Base-by-base conservation (phyloP, 1,140 invertebrate genomes). In the Bombus confusus region DNA sequence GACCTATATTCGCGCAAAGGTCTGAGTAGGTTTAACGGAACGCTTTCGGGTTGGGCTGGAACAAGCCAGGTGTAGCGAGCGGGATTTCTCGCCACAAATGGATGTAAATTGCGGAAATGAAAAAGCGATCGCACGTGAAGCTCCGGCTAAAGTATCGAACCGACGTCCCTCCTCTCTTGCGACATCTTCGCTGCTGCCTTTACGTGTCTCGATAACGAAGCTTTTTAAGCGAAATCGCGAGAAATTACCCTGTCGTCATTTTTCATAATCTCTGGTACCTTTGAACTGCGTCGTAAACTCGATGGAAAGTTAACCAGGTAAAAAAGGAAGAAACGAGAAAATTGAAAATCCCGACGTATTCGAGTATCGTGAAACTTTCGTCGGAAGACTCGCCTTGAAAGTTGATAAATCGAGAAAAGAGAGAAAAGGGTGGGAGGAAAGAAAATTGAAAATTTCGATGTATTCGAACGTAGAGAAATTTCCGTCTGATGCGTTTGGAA, bases 81-180 rank as follows among this genome's bases (percentile, higher is more conserved):
- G 73, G 80, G 43, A 74, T 82, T 84, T 84, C 85, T 80, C 85
- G 62, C 72, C 89, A 81, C 88, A 90, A 90, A 90, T 90, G 88
- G 88, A 90, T 90, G 88, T 90, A 90, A 90, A 90, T 90, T 90
- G 88, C 88, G 81, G 68, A 88, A 90, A 90, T 90, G 88, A 90
- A 90, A 90, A 90, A 88, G 85, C 78, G 88, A 85, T 90, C 81
- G 68, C 83, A 85, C 78, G 81, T 90, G 85, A 89, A 89, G 75
- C 88, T 66, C 75, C 76, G 52, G 74, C 71, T 88, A 76, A 41
- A 83, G 79, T 75, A 66, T 88, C 83, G 87, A 86, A 86, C 81
- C 66, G 3, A 22, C 15, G 39, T n/a, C 59, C 64, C 80, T 79
- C n/a, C 78, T 57, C 78, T 79, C 78, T 34, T 57, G 9, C 31